Evolutionary conservation across 2,797 vertebrate species (phyloP).

Genomic region (Chelon labrosus): DNA sequence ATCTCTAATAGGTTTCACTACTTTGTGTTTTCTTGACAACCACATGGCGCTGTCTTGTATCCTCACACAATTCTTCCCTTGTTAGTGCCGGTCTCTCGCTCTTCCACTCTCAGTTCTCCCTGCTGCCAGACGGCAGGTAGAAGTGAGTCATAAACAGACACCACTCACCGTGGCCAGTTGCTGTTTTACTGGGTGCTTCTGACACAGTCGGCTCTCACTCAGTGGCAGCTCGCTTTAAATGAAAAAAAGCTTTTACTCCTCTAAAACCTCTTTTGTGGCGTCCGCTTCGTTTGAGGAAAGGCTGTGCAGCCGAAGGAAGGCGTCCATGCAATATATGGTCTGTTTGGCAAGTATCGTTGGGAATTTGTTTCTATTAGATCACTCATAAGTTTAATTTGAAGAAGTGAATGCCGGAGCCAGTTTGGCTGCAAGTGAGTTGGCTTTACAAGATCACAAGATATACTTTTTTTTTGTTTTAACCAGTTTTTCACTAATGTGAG

Average conservation of each 20-base stretch:
- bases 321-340: conserved; percentile 26
- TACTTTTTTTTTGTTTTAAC: conserved; percentile 3
- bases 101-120: conserved; percentile 59
- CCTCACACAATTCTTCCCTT: conserved; percentile 79
- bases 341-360: conserved; percentile 33
- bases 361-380: conserved; percentile 42
- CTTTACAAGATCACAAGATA: conserved; percentile 41
- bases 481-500: background rate
- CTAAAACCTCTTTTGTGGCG: conserved; percentile 41
- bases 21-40: conserved; percentile 81
- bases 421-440: conserved; percentile 29
- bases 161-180: conserved; percentile 71
- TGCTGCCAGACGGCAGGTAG: conserved; percentile 78
- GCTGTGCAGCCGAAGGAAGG: conserved; percentile 23
- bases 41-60: conserved; percentile 69
- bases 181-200: conserved; percentile 80
- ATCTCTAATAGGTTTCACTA: conserved; percentile 82
- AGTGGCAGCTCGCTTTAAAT: conserved; percentile 57
- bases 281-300: conserved; percentile 41
- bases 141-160: conserved; percentile 84
- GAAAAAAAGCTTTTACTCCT: conserved; percentile 30
- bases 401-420: background rate
- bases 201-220: conserved; percentile 71
- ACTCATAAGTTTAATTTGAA: conserved; percentile 43
- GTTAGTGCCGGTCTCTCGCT: conserved; percentile 64